Base-by-base conservation (phyloP, 1,140 invertebrate genomes). In the Atta cephalotes region DNA sequence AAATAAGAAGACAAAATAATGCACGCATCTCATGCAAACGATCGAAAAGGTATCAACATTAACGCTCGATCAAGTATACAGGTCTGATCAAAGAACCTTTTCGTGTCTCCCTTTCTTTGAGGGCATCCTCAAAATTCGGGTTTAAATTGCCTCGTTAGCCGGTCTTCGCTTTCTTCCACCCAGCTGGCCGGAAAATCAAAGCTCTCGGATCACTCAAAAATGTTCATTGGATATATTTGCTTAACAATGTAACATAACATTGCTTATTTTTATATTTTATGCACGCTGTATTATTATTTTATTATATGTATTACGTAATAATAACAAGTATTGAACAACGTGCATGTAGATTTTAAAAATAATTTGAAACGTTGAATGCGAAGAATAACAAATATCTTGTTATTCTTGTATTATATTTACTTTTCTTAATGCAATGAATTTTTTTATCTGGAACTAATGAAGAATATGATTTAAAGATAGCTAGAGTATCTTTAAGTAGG, bases 141-240 rank as follows among this genome's bases (percentile, higher is more conserved):
- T 71, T 62, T 82, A 74, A 74, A 84, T 84, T 63, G 45, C 39
- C 56, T 84, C 70, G 80, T 84, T 84, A 84, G 45, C 56, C 71
- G 56, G 39, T 62, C 66, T 10, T 81, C 68, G 56, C 18, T n/a
- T 76, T 49, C 70, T 84, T 84, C 58, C 31, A 28, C 14, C 45
- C n/a, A 76, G 14, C 45, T 74, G 56, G 3, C 25, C 70, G 80
- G 80, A 84, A 84, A 84, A 31, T 80, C 49, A 56, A 81, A 56
- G 51, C 53, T 63, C 31, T 76, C 31, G 56, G 68, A 35, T n/a
- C 14, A 70, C 1, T 60, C 21, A 35, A 35, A 45, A 81, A 71
- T 70, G n/a, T 45, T 81, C 56, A 51, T 63, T 28, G 53, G 53
- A 3, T 28, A 45, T 45, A 45, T 45, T 28, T 53, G 12, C 60